These are phyloP conservation scores for Danio tinwini DNA, from an alignment of 2,797 vertebrate genomes.

Conservation along the genomic window DNA sequence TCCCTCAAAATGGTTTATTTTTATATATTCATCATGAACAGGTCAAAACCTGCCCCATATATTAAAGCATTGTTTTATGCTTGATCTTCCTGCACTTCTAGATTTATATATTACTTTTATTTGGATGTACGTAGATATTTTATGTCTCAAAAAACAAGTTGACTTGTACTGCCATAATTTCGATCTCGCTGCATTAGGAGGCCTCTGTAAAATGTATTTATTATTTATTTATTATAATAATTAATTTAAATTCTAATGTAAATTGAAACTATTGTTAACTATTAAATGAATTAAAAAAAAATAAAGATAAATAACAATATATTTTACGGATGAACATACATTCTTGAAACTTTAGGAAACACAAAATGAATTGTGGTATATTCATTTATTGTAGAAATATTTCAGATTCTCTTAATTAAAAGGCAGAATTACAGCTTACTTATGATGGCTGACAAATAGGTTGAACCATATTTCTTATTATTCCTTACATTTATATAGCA, in stretches of 20 bases:
- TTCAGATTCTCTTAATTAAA: too few species aligned
- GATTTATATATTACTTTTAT: background rate
- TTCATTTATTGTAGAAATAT: too few species aligned
- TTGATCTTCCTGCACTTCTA: background rate
- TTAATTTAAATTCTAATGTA: background rate
- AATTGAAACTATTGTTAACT: background rate
- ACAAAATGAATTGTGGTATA: too few species aligned
- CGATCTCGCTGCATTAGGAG: background rate
- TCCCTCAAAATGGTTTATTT: background rate
- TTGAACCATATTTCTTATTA: too few species aligned
- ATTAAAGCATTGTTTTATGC: background rate
- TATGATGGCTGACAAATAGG: too few species aligned
- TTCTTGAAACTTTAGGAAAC: too few species aligned
- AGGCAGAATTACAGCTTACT: too few species aligned
- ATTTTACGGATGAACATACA: too few species aligned
- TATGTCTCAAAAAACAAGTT: slow-evolving; percentile 31
- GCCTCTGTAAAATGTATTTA: background rate
- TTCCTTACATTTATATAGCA: too few species aligned
- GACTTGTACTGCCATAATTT: background rate
- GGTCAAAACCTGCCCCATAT: background rate
- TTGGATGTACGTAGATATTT: background rate
- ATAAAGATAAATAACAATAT: background rate
- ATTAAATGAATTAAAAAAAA: background rate
- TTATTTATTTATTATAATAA: background rate
- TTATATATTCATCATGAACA: background rate